These are phyloP conservation scores for Poecile atricapillus DNA, from an alignment of 2,113 vertebrate genomes.

Conservation along the genomic window DNA sequence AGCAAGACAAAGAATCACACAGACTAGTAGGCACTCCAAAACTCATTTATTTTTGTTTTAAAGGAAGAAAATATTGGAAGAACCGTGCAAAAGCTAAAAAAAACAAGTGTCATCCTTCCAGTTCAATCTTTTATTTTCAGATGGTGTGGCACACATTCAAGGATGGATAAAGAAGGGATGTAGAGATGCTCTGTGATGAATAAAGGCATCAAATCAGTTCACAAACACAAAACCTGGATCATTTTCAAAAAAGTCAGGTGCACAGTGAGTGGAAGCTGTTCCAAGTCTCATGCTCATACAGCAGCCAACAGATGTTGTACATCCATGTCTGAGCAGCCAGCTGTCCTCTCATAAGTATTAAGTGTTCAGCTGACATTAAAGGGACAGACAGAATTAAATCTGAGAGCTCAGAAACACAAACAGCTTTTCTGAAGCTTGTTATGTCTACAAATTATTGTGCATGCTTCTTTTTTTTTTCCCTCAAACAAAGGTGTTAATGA, in stretches of 20 bases:
- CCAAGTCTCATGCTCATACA: conserved; percentile 10
- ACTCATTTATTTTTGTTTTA: neutral
- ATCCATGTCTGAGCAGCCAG: conserved; percentile 31
- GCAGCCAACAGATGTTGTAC: conserved; percentile 43
- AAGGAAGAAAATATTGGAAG: neutral
- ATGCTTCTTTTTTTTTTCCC: neutral
- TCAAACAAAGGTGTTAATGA: neutral
- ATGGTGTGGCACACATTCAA: conserved; percentile 21
- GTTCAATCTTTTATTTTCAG: neutral
- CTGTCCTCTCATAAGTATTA: conserved; percentile 29
- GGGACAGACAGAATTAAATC: neutral
- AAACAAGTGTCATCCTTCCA: neutral
- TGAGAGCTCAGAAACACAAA: neutral
- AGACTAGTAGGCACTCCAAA: neutral
- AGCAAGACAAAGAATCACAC: neutral
- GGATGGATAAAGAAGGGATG: neutral
- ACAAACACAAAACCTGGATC: conserved; percentile 36
- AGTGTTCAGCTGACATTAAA: conserved; percentile 25
- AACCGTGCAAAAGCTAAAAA: neutral
- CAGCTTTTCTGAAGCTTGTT: neutral
- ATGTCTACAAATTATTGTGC: neutral
- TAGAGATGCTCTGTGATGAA: neutral
- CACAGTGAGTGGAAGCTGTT: conserved; percentile 30
- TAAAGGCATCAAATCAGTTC: conserved; percentile 31
- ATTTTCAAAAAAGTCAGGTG: conserved; percentile 59